Percentiles rank a stretch among this genome's conserved stretches.
These are phyloP conservation scores for Xylocampa areola DNA, from an alignment of 2,888 invertebrate species.

Conservation along the genomic window DNA sequence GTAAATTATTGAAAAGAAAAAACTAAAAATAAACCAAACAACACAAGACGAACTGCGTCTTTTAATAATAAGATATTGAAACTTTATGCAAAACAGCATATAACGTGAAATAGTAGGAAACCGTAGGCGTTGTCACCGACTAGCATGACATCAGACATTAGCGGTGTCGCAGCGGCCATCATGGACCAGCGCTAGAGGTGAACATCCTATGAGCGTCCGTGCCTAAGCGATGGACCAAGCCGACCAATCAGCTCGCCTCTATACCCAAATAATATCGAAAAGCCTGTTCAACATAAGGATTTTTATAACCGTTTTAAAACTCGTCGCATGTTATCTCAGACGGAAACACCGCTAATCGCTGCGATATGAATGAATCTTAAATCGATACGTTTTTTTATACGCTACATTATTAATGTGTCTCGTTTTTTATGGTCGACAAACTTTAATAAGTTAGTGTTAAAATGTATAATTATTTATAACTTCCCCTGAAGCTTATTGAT, in stretches of 20 bases:
- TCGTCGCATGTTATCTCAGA: conserved; percentile 57
- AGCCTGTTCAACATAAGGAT: conserved; percentile 70
- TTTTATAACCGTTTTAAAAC: conserved; percentile 65
- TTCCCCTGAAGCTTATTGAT: conserved; percentile 29
- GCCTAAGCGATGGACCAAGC: conserved; percentile 68
- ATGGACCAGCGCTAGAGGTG: conserved; percentile 70
- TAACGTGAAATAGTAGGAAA: conserved; percentile 48
- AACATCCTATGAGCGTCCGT: conserved; percentile 80
- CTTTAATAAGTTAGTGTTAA: conserved; percentile 26
- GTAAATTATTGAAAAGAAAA: too few species aligned
- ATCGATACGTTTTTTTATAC: conserved; percentile 31
- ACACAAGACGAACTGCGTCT: background rate
- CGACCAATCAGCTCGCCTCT: conserved; percentile 69
- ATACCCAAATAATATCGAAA: conserved; percentile 74
- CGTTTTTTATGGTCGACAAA: conserved; percentile 29
- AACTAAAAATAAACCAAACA: too few species aligned
- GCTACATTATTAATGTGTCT: conserved; percentile 28
- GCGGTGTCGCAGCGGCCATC: conserved; percentile 62
- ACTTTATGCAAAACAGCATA: conserved; percentile 52
- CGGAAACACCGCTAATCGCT: conserved; percentile 51
- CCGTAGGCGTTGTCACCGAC: conserved; percentile 63
- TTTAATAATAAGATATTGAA: conserved; percentile 30
- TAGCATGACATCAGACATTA: conserved; percentile 79
- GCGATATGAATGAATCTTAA: conserved; percentile 51
- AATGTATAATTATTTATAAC: conserved; percentile 29